phyloP scores from a whole-genome alignment of 2,113 vertebrate genomes.

The Colaptes auratus region DNA sequence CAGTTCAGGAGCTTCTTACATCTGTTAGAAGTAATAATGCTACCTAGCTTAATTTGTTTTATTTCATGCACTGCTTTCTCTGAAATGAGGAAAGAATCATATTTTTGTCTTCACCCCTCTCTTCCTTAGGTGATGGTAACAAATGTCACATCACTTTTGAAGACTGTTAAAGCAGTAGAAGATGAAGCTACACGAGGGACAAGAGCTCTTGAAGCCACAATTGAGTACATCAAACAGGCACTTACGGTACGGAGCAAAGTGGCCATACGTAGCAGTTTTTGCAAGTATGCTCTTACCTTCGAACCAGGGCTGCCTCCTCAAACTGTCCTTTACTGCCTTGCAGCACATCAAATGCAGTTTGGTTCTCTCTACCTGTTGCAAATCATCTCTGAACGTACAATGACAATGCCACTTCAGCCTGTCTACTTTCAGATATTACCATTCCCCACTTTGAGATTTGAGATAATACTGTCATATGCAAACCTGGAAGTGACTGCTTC shows the following conservation, averaged over 20 bases:
- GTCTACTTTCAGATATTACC: fast-evolving
- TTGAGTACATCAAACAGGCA: slow-evolving; percentile 98
- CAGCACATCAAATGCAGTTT: fast-evolving
- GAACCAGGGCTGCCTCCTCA: neutral
- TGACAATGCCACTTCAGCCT: neutral
- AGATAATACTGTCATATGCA: neutral
- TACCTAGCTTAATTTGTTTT: neutral
- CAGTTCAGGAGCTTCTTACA: neutral
- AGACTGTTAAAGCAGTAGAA: slow-evolving; percentile 98
- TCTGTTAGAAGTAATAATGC: neutral
- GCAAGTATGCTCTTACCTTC: neutral
- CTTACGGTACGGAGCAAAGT: slow-evolving; percentile 83
- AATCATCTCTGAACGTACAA: neutral
- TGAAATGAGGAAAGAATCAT: neutral
- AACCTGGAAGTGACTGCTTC: neutral
- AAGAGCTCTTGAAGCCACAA: slow-evolving; percentile 94
- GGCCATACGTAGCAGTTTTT: fast-evolving
- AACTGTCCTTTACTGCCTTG: neutral
- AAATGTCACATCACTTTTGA: slow-evolving; percentile 97
- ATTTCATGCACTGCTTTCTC: neutral
- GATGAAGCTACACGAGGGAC: slow-evolving; percentile 98
- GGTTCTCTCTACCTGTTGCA: neutral
- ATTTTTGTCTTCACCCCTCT: neutral
- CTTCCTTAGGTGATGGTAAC: slow-evolving; percentile 94
- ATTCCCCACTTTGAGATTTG: neutral